These are phyloP conservation scores for Euzophera pinguis DNA, from an alignment of 2,888 invertebrate genomes.

Conservation along the genomic window DNA sequence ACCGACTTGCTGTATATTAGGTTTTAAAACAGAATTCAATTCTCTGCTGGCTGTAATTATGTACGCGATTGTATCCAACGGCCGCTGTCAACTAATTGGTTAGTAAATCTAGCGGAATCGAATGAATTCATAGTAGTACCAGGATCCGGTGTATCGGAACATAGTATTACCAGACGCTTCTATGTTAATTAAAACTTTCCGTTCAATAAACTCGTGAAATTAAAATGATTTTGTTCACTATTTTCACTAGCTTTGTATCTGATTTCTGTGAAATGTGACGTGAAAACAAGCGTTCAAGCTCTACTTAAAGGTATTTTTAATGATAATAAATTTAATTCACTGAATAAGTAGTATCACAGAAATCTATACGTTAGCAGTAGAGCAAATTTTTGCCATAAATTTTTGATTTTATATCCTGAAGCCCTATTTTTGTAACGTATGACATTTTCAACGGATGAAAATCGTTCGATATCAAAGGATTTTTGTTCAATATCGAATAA, in stretches of 20 bases:
- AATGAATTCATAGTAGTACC: conserved; percentile 31
- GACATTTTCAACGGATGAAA: too few relatives aligned
- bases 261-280: neutral
- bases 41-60: conserved; percentile 50
- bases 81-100: conserved; percentile 57
- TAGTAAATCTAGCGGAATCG: conserved; percentile 54
- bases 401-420: too few relatives aligned
- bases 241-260: conserved; percentile 5
- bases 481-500: too few relatives aligned
- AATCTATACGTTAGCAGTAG: too few relatives aligned
- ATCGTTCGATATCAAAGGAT: too few relatives aligned
- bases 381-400: too few relatives aligned
- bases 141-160: conserved; percentile 1
- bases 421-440: too few relatives aligned
- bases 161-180: conserved; percentile 10
- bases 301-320: too few relatives aligned
- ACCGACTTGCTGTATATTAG: conserved; percentile 51
- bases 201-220: conserved; percentile 10
- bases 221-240: conserved; percentile 1
- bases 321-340: too few relatives aligned
- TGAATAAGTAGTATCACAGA: too few relatives aligned
- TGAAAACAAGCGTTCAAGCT: too few relatives aligned
- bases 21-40: conserved; percentile 71
- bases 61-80: conserved; percentile 49
- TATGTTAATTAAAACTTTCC: conserved; percentile 13